Conservation (phyloP, 2,113 vertebrate species). For the Turdus rufiventris region DNA sequence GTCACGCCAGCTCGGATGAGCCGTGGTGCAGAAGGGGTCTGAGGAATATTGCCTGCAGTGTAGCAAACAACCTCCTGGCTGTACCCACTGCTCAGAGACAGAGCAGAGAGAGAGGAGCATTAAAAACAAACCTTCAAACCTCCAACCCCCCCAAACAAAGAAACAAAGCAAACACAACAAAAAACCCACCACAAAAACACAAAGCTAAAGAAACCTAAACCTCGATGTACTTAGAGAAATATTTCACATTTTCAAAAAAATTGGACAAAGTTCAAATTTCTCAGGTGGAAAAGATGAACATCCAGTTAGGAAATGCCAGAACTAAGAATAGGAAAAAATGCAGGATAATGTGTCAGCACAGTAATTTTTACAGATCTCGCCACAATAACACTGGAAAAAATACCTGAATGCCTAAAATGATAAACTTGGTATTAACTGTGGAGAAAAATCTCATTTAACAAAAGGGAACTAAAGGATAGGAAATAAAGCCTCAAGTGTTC, state of each 20-base stretch:
- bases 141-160: not conserved
- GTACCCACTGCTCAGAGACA: constrained; percentile 79
- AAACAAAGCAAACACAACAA: not conserved
- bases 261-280: not conserved
- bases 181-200: not conserved
- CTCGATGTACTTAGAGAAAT: not conserved
- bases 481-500: not conserved
- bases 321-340: not conserved
- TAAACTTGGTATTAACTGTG: not conserved
- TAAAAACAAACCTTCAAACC: not conserved
- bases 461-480: not conserved
- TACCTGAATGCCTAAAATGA: not conserved
- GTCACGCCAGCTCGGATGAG: constrained; percentile 89
- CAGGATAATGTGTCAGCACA: not conserved
- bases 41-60: constrained; percentile 90
- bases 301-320: not conserved
- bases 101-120: not conserved
- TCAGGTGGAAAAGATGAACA: not conserved
- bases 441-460: not conserved
- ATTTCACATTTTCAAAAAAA: not conserved
- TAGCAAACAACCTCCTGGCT: constrained; percentile 93
- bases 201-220: not conserved
- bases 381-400: not conserved
- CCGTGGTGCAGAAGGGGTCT: constrained; percentile 87
- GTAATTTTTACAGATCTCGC: not conserved